Evolutionary conservation across 2,113 vertebrate genomes (phyloP), one percentile per base, ranked within the genome.

Genomic region (Cathartes aura): DNA sequence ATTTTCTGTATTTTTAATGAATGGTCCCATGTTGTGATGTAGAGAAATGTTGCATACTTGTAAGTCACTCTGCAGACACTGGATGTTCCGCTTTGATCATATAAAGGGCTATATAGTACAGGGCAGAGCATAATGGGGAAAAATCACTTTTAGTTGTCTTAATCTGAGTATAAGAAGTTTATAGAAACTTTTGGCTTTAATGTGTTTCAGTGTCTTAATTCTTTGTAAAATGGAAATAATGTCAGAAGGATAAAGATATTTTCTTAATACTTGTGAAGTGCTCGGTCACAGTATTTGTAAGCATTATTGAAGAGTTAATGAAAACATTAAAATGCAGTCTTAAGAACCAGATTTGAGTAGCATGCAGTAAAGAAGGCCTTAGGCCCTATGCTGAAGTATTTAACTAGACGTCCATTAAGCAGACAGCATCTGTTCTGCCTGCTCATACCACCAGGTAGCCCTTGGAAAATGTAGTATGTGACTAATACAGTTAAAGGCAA

Each of bases 211-310:
- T 73, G 17, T 34, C 52, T 50, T 66, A 21, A 42, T 74, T 88
- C 24, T 82, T 68, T 74, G 32, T 78, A 26, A 82, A 84, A 59
- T 36, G 64, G 4, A 24, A 92, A 48, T 87, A 20, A 16, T 27
- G 18, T 87, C 47, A 82, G 59, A 34, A 86, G 19, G 55, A 12
- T 78, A 15, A 71, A 50, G 16, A 15, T 76, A 50, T 5, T 76
- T 82, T 70, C 34, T 66, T 73, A 53, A 62, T 40, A 22, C 9
- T 36, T 58, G 6, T 55, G 3, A 67, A 43, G 70, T n/a, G 40
- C 15, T 55, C 0, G 0, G 32, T 81, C 2, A 0, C 42, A 59
- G 22, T 32, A 20, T 58, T 78, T 58, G 30, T 42, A 42, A 67
- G 29, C 29, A 8, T 66, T 63, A 52, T 43, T 84, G 63, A 34